phyloP scores from a whole-genome alignment of 2,113 vertebrate genomes.

The Aythya baeri region DNA sequence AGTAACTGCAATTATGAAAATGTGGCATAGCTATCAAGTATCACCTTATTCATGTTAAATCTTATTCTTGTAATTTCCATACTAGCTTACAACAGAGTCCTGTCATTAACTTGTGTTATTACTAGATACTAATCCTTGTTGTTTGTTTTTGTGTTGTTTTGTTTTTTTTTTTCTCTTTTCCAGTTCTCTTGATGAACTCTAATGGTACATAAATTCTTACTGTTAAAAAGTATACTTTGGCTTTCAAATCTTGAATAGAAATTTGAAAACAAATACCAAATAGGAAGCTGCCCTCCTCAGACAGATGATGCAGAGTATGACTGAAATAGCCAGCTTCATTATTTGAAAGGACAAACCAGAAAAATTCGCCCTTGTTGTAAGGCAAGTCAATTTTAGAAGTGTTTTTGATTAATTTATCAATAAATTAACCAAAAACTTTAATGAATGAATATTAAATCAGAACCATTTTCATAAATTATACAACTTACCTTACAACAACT shows the following conservation, averaged over 20 bases:
- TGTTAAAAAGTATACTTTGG: background rate
- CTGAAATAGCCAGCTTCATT: background rate
- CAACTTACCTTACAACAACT: background rate
- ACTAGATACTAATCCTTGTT: background rate
- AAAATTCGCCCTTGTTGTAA: background rate
- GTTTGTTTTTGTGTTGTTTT: background rate
- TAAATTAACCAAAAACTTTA: background rate
- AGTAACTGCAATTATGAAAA: background rate
- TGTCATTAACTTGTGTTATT: background rate
- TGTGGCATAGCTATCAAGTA: background rate
- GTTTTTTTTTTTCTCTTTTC: background rate
- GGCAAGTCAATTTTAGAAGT: background rate
- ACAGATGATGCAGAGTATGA: background rate
- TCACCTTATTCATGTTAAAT: background rate
- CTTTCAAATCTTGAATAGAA: background rate
- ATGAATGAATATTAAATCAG: background rate
- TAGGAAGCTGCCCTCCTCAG: background rate
- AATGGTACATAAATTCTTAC: background rate
- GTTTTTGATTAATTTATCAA: background rate
- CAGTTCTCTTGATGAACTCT: background rate
- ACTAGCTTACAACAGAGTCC: background rate
- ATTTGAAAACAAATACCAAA: background rate
- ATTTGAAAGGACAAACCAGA: background rate
- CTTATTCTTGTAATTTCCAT: rapidly evolving
- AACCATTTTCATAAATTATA: background rate